Evolutionary conservation across 2,113 vertebrate species (phyloP).

Genomic region (Anolis carolinensis): DNA sequence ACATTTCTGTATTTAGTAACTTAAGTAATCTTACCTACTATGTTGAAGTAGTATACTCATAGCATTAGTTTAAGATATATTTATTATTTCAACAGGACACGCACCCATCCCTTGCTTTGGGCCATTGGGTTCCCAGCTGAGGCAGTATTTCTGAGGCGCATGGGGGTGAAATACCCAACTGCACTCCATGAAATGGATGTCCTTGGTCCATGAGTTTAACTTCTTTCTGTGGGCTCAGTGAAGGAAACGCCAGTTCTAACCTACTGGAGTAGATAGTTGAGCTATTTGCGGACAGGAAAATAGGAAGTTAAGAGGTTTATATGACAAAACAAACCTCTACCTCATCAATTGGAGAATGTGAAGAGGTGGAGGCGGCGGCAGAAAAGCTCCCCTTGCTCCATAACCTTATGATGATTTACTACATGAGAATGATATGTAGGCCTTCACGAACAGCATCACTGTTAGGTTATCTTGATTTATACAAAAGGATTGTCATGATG

Average conservation of each 20-base stretch:
- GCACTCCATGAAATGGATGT: constrained; percentile 2
- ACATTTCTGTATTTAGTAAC: not conserved
- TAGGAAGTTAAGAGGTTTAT: not conserved
- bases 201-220: not conserved
- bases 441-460: constrained; percentile 4
- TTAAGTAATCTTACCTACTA: not conserved
- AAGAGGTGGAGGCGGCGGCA: not conserved
- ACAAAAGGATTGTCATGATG: not conserved
- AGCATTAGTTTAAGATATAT: not conserved
- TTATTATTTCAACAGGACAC: constrained; percentile 76
- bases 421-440: not conserved
- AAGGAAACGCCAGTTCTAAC: not conserved
- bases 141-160: constrained; percentile 42
- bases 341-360: not conserved
- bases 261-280: not conserved
- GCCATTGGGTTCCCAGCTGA: constrained; percentile 62
- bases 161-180: not conserved
- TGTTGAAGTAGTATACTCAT: not conserved
- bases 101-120: constrained; percentile 75
- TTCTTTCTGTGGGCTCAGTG: not conserved
- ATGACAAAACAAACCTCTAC: not conserved
- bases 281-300: not conserved
- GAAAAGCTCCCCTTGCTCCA: not conserved
- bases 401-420: not conserved
- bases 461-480: not conserved